Base-by-base conservation (phyloP, 2,888 invertebrate species). In the Pachydiplax longipennis region DNA sequence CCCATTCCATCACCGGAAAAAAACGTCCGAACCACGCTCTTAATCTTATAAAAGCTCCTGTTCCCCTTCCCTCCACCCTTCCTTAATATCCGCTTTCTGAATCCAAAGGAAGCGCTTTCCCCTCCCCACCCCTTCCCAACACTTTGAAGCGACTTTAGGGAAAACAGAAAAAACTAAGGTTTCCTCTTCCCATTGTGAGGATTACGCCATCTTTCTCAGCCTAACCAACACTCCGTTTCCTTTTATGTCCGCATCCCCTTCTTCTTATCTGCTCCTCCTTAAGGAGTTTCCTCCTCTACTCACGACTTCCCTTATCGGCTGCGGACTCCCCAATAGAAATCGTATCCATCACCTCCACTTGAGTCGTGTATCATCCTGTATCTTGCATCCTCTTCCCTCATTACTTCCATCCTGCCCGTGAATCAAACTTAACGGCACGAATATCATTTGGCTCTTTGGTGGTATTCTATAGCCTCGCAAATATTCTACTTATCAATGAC, bases 31-130 rank as follows among this genome's bases (percentile, higher is more conserved):
- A 58, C 61, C 87, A 35, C 61, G 87, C 35, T 87, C 87, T 61
- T 87, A 87, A 87, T 37, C 87, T 87, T 65, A 87, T 87, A 87
- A 61, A 87, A 87, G 87, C 65, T 61, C 58, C 61, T 53, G n/a
- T 53, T 5, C 82, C 12, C 18, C 82, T n/a, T 6, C 81, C 40
- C 81, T 48, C 53, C 83, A 0, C 53, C 22, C 22, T 10, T 65
- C 87, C 37, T 65, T 87, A 61, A 87, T 87, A 61, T 87, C 61
- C 87, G 58, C 31, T 61, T 65, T 58, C 53, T 37, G 58, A 83
- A 58, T 83, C 83, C 53, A 87, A 35, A 61, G 61, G 61, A 87
- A 61, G 22, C 37, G 22, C n/a, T 61, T 25, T n/a, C 22, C 22
- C 22, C 87, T 13, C 61, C 10, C n/a, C 83, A 61, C 82, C 53